phyloP scores from a whole-genome alignment of 1,140 invertebrate genomes.

The Bombus superbus region DNA sequence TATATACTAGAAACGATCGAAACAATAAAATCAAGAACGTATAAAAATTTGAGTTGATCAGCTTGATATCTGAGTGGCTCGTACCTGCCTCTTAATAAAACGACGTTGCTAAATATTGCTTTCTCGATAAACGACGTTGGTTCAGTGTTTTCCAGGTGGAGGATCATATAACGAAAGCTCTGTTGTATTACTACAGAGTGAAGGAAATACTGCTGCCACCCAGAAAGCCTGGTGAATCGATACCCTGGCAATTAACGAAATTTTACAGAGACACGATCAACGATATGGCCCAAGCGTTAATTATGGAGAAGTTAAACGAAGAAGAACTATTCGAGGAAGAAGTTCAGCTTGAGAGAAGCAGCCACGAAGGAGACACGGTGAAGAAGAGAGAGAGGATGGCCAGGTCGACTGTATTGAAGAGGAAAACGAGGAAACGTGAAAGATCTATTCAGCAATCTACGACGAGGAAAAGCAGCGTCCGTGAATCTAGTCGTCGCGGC shows the following conservation, averaged over 20 bases:
- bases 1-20: not conserved
- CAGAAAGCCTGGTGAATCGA: conserved; percentile 58
- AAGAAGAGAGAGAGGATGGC: not conserved
- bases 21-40: not conserved
- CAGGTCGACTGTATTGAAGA: not conserved
- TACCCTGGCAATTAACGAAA: conserved; percentile 60
- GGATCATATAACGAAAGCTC: conserved; percentile 61
- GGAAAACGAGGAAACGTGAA: not conserved
- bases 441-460: not conserved
- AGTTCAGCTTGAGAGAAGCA: not conserved
- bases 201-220: conserved; percentile 73
- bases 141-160: conserved; percentile 65
- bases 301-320: not conserved
- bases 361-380: not conserved
- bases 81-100: not conserved
- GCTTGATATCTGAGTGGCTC: not conserved
- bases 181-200: conserved; percentile 71
- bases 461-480: not conserved
- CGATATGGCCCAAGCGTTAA: conserved; percentile 48
- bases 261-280: conserved; percentile 69
- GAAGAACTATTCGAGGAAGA: not conserved
- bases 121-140: not conserved
- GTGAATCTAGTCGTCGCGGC: not conserved
- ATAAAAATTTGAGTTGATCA: not conserved
- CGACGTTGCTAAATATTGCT: no score